phyloP scores from a whole-genome alignment of 1,140 invertebrate genomes.

The Aporrectodea caliginosa region DNA sequence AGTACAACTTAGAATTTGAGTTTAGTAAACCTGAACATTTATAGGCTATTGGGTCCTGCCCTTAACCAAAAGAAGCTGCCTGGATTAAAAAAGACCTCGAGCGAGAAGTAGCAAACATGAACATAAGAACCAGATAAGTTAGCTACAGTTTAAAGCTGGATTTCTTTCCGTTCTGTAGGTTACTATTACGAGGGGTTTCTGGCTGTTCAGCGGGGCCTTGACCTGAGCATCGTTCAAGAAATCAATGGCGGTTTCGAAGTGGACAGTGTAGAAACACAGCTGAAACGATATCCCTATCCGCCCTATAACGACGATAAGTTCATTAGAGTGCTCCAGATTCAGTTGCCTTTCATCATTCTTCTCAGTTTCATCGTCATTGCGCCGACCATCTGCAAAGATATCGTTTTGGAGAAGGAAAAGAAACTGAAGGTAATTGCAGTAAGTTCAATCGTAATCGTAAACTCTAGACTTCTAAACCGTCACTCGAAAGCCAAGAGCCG shows the following conservation, averaged over 20 bases:
- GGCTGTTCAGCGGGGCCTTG: slow-evolving; percentile 63
- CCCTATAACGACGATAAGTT: slow-evolving; percentile 51
- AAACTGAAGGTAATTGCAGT: slow-evolving; percentile 46
- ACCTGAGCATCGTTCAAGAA: slow-evolving; percentile 58
- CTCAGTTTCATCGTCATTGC: slow-evolving; percentile 65
- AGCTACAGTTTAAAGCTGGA: too few relatives aligned
- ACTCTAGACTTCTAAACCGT: background rate
- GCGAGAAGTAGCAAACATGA: too few relatives aligned
- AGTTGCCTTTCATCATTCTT: slow-evolving; percentile 60
- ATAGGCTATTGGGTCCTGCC: too few relatives aligned
- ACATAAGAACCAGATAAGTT: too few relatives aligned
- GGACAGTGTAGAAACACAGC: slow-evolving; percentile 37
- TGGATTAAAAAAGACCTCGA: too few relatives aligned
- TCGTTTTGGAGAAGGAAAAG: slow-evolving; percentile 53
- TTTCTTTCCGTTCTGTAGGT: too few relatives aligned
- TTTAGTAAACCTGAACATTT: too few relatives aligned
- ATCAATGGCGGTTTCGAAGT: background rate
- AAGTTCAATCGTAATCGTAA: slow-evolving; percentile 11
- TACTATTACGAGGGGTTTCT: slow-evolving; percentile 67
- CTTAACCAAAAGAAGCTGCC: too few relatives aligned
- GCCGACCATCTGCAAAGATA: slow-evolving; percentile 49
- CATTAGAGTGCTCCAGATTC: slow-evolving; percentile 58
- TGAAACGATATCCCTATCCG: slow-evolving; percentile 60
- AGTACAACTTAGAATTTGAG: too few relatives aligned
- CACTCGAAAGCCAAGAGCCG: too few relatives aligned